These are phyloP conservation scores for Steinernema carpocapsae DNA, from an alignment of 2,888 invertebrate genomes.

Conservation along the genomic window DNA sequence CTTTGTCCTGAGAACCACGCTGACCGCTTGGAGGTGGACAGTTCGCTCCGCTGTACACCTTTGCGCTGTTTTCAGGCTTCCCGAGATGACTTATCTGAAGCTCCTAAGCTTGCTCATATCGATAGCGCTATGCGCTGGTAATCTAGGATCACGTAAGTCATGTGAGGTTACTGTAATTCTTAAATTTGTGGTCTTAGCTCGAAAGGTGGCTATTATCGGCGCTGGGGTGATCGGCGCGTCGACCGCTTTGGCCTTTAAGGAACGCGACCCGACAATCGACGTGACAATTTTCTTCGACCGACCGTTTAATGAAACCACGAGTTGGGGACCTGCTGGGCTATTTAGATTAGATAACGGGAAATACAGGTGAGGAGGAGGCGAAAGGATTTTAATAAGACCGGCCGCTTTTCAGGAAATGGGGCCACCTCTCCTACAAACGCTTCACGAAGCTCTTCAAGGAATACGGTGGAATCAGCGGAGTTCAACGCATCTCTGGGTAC, in stretches of 20 bases:
- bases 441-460: slow-evolving; percentile 18
- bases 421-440: neutral
- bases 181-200: no score
- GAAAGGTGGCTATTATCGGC: slow-evolving; percentile 47
- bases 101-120: no score
- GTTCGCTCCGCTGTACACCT: no score
- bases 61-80: no score
- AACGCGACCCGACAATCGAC: slow-evolving; percentile 44
- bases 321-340: slow-evolving; percentile 57
- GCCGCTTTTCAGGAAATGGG: slow-evolving; percentile 2
- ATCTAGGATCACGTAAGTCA: no score
- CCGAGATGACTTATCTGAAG: no score
- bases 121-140: no score
- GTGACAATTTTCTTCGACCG: slow-evolving; percentile 52
- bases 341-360: slow-evolving; percentile 51
- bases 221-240: slow-evolving; percentile 52
- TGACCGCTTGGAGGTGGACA: no score
- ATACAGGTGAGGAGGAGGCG: neutral
- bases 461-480: slow-evolving; percentile 31
- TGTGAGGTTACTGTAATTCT: no score
- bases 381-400: neutral
- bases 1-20: no score
- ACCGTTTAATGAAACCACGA: slow-evolving; percentile 52
- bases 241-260: slow-evolving; percentile 45
- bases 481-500: slow-evolving; percentile 5